These are phyloP conservation scores for Struthidea cinerea DNA, from an alignment of 2,113 vertebrate genomes.

Conservation along the genomic window DNA sequence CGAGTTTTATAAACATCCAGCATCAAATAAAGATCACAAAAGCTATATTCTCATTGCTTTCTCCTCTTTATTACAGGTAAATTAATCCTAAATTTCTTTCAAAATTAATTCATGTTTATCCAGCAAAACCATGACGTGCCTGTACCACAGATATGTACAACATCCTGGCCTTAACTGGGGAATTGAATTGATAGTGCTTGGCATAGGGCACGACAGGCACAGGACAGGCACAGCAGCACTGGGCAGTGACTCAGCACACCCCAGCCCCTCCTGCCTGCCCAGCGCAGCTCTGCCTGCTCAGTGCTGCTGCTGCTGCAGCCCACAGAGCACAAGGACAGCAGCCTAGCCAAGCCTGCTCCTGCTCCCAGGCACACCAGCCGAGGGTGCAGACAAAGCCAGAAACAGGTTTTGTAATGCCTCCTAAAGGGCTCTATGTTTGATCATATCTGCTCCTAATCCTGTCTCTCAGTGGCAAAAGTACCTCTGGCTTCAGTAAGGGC, in stretches of 20 bases:
- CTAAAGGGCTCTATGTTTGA: background rate
- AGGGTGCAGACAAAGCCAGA: background rate
- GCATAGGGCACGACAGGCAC: background rate
- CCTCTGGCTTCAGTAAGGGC: background rate
- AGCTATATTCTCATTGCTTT: background rate
- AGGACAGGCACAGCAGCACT: background rate
- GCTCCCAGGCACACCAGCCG: background rate
- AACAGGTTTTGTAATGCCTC: background rate
- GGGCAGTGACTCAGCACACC: background rate
- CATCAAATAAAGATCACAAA: background rate
- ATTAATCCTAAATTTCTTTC: background rate
- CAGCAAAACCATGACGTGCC: background rate
- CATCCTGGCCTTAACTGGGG: background rate
- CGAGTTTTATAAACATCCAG: background rate
- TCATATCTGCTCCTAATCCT: background rate
- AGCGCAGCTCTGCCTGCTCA: background rate
- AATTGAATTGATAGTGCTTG: background rate
- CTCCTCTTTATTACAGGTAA: background rate
- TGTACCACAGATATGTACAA: background rate
- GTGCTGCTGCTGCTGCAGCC: background rate
- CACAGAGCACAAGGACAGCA: background rate
- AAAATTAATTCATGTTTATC: background rate
- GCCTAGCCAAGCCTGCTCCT: fast-evolving
- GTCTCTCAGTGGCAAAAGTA: background rate
- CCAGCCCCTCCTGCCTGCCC: background rate